Base-by-base conservation (phyloP, 2,113 vertebrate genomes). In the Pycnonotus jocosus region DNA sequence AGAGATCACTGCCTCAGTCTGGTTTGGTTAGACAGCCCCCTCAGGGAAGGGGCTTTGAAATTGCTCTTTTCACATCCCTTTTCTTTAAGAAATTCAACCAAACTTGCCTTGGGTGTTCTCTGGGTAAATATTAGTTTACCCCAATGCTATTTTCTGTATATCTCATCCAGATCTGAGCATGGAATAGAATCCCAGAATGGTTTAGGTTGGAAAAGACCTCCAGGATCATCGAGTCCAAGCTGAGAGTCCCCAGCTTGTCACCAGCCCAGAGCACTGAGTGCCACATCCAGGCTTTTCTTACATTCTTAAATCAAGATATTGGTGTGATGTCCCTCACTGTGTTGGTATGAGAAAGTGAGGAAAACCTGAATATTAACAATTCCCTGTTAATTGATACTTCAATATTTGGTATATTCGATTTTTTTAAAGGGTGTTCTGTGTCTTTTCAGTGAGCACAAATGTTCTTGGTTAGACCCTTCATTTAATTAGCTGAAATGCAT, bases 121-220 rank as follows among this genome's bases (percentile, higher is more conserved):
- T 45, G 48, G 25, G 21, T 94, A 25, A 72, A 20, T 56, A 44
- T 0, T 25, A 7, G 3, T 48, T 86, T 61, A 23, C 4, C 11
- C 35, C 12, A 35, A 1, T 68, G 31, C 28, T 21, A 0, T 38
- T 47, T 56, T 78, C 24, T 48, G 19, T 58, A 0, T 44, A 4
- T 33, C 44, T 76, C 44, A 12, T 22, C 5, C 1, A 3, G 30
- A 27, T 33, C 15, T 54, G 24, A 47, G 48, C 40, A 21, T 28
- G 50, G 56, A 62, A 30, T 25, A 62, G 24, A 54, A 70, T 24
- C 16, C 40, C 73, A 79, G n/a, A 13, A 30, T 62, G 8, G 5
- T 20, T 47, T 16, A 54, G 28, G 19, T 40, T 70, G 73, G 73
- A 40, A 70, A 54, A 69, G 4, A 20, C 30, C 11, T 47, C n/a